Conservation (phyloP, 2,888 invertebrate species). For the Dorcus hopei region DNA sequence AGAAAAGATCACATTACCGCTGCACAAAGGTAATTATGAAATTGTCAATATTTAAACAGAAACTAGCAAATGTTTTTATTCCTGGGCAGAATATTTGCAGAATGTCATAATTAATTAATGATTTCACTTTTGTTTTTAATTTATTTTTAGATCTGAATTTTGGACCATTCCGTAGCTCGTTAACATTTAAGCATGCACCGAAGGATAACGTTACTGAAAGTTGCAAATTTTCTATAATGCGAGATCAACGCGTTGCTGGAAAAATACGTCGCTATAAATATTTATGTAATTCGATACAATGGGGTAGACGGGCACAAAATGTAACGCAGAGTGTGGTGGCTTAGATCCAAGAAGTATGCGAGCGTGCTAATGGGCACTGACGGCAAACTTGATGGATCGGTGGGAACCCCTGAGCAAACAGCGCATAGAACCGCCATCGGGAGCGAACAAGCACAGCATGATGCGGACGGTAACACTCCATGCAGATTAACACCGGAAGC, state of each 20-base stretch:
- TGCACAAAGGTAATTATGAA: no score
- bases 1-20: no score
- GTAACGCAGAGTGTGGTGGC: conserved; percentile 34
- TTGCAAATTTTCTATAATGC: conserved; percentile 19
- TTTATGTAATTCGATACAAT: conserved; percentile 19
- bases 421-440: conserved; percentile 40
- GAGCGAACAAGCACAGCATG: conserved; percentile 37
- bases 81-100: no score
- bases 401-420: conserved; percentile 46
- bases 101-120: no score
- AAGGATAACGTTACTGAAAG: conserved; percentile 8
- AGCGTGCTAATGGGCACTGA: conserved; percentile 64
- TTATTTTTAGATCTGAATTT: no score
- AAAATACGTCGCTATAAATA: conserved; percentile 14
- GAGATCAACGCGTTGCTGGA: conserved; percentile 11
- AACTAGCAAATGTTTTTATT: no score
- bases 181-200: not conserved
- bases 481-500: conserved; percentile 44
- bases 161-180: no score
- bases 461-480: conserved; percentile 37
- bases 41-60: no score
- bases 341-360: conserved; percentile 45
- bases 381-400: conserved; percentile 61
- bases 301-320: conserved; percentile 23
- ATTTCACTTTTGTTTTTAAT: no score